phyloP scores from a whole-genome alignment of 1,140 invertebrate genomes.

The Phortica variegata region DNA sequence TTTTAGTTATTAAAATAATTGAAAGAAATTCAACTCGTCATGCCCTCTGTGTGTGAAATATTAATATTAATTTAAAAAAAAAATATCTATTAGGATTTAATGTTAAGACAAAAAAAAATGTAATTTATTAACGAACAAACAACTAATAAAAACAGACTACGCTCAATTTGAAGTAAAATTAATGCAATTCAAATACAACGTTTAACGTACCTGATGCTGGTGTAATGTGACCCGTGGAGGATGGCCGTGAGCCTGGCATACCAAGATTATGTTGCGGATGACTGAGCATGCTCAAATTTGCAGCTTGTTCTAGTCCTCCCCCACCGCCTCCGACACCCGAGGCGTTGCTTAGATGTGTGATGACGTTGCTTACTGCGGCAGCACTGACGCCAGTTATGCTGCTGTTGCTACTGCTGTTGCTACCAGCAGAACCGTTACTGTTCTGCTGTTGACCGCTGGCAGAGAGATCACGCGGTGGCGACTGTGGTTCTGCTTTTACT shows the following conservation, averaged over 20 bases:
- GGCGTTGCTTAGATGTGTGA: conserved; percentile 38
- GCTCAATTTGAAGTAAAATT: not conserved
- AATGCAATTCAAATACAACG: not conserved
- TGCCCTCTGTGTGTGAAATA: no score
- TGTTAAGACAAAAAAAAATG: no score
- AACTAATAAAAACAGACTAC: no score
- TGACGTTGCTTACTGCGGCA: conserved; percentile 25
- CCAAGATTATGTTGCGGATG: conserved; percentile 59
- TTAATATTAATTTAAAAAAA: no score
- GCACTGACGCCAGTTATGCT: conserved; percentile 54
- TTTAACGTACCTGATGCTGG: conserved; percentile 62
- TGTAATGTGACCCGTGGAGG: conserved; percentile 64
- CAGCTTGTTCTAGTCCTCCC: conserved; percentile 57
- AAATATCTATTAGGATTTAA: no score
- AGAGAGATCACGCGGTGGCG: conserved; percentile 72
- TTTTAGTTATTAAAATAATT: no score
- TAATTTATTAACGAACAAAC: no score
- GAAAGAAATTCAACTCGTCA: no score
- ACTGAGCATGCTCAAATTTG: conserved; percentile 53
- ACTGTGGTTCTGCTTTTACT: conserved; percentile 94
- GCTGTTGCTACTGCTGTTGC: conserved; percentile 35
- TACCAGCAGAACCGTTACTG: conserved; percentile 46
- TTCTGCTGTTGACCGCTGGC: conserved; percentile 56
- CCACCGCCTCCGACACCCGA: conserved; percentile 51
- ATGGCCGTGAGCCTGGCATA: conserved; percentile 58